phyloP scores from a whole-genome alignment of 2,797 vertebrate genomes.

The Sebastes taczanowskii region DNA sequence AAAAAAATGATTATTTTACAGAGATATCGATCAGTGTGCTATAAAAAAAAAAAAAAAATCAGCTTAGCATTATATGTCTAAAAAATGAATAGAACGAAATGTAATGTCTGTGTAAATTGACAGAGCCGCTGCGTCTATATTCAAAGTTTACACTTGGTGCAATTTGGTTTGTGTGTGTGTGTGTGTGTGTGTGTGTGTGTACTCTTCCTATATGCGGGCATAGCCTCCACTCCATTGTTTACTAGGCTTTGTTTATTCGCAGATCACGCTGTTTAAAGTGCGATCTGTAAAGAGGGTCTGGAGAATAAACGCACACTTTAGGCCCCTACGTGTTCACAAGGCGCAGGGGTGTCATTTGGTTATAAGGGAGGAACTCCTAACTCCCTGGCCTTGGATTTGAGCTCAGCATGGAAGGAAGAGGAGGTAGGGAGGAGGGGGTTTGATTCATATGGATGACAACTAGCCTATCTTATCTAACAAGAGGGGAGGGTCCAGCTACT shows the following conservation, averaged over 20 bases:
- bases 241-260: slow-evolving; percentile 93
- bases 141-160: slow-evolving; percentile 94
- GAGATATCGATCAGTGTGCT: slow-evolving; percentile 98
- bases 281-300: slow-evolving; percentile 79
- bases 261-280: slow-evolving; percentile 90
- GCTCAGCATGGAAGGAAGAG: slow-evolving; percentile 18
- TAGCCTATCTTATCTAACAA: slow-evolving; percentile 85
- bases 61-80: slow-evolving; percentile 93
- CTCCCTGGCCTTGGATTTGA: slow-evolving; percentile 72
- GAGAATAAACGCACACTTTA: slow-evolving; percentile 80
- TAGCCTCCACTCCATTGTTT: slow-evolving; percentile 87
- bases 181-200: slow-evolving; percentile 70
- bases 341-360: slow-evolving; percentile 55
- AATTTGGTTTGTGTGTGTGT: slow-evolving; percentile 86
- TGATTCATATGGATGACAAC: slow-evolving; percentile 72
- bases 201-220: slow-evolving; percentile 83
- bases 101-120: slow-evolving; percentile 98
- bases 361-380: slow-evolving; percentile 18
- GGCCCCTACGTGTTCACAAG: slow-evolving; percentile 71
- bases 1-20: slow-evolving; percentile 99
- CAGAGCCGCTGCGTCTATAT: slow-evolving; percentile 89
- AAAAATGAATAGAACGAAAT: slow-evolving; percentile 88
- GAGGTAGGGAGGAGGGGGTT: not conserved
- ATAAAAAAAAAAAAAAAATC: slow-evolving; percentile 96
- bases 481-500: slow-evolving; percentile 85